Base-by-base conservation (phyloP, 1,140 invertebrate species). In the Cotesia glomerata region DNA sequence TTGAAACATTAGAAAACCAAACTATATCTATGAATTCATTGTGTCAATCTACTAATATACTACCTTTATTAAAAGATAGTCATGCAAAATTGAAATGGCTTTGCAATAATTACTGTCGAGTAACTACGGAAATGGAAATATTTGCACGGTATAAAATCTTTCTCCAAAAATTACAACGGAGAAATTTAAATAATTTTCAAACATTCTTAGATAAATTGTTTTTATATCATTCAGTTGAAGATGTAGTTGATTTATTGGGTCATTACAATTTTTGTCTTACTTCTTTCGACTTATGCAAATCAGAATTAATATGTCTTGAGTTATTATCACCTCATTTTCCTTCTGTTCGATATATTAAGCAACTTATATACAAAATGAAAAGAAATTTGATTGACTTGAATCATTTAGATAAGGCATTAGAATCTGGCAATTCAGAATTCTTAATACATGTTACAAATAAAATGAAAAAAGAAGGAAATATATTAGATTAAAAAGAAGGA, bases 301-400 rank as follows among this genome's bases (percentile, higher is more conserved):
- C 64, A 4, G 16, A 5, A 26, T 67, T 51, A 14, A 36, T 68
- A n/a, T 54, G 26, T 35, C 2, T 68, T 11, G 66, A 68, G 35
- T 13, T 68, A 32, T 35, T 68, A 58, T 56, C 49, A n/a, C 32
- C 51, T 4, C 52, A 68, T 68, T 68, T 68, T 51, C 9, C 39
- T 8, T 5, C n/a, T n/a, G n/a, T n/a, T n/a, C n/a, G n/a, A n/a
- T n/a, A n/a, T n/a, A n/a, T n/a, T n/a, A n/a, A n/a, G n/a, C n/a
- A n/a, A n/a, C n/a, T n/a, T n/a, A n/a, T n/a, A n/a, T n/a, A n/a
- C n/a, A n/a, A n/a, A n/a, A n/a, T n/a, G n/a, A n/a, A n/a, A n/a
- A n/a, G n/a, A n/a, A n/a, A n/a, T n/a, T n/a, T n/a, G n/a, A n/a
- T 5, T 32, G 26, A 51, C 7, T 67, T 67, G 13, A 51, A 52